phyloP scores from a whole-genome alignment of 35 echinoderm and acorn worm genomes.

The Hemicentrotus pulcherrimus region DNA sequence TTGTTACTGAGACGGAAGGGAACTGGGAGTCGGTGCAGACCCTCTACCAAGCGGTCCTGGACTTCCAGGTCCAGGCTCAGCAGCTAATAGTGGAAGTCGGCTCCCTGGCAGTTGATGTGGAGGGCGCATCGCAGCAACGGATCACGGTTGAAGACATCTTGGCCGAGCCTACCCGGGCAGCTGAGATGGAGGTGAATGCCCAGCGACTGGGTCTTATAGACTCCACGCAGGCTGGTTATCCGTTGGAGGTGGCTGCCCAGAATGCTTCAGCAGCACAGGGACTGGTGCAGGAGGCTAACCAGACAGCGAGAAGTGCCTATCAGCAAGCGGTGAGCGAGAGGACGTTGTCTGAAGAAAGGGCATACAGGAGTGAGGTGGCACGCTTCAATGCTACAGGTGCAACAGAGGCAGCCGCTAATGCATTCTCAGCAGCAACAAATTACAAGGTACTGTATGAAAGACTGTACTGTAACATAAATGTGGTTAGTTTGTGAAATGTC shows the following conservation, averaged over 20 bases:
- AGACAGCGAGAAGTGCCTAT: slow-evolving; percentile 24
- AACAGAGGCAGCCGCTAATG: slow-evolving; percentile 30
- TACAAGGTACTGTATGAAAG: slow-evolving; percentile 66
- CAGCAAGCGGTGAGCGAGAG: neutral
- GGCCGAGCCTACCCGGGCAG: neutral
- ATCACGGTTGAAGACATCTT: slow-evolving; percentile 23
- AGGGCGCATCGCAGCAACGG: slow-evolving; percentile 59
- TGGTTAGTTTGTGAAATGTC: no score
- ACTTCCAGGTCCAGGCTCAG: slow-evolving; percentile 36
- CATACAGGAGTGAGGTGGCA: slow-evolving; percentile 57
- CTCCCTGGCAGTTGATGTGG: slow-evolving; percentile 34
- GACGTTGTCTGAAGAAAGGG: neutral
- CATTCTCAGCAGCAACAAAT: slow-evolving; percentile 51
- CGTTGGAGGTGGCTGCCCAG: slow-evolving; percentile 26
- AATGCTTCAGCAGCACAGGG: slow-evolving; percentile 44
- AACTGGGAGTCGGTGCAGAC: neutral
- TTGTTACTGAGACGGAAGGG: neutral
- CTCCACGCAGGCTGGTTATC: slow-evolving; percentile 49
- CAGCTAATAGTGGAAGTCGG: slow-evolving; percentile 27
- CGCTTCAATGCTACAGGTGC: slow-evolving; percentile 63
- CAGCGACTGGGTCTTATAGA: slow-evolving; percentile 57
- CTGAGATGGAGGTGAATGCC: slow-evolving; percentile 56
- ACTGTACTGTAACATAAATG: neutral
- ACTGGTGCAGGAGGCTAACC: slow-evolving; percentile 44
- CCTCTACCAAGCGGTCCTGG: neutral